phyloP scores from a whole-genome alignment of 2,113 vertebrate species.

The Paramormyrops kingsleyae region DNA sequence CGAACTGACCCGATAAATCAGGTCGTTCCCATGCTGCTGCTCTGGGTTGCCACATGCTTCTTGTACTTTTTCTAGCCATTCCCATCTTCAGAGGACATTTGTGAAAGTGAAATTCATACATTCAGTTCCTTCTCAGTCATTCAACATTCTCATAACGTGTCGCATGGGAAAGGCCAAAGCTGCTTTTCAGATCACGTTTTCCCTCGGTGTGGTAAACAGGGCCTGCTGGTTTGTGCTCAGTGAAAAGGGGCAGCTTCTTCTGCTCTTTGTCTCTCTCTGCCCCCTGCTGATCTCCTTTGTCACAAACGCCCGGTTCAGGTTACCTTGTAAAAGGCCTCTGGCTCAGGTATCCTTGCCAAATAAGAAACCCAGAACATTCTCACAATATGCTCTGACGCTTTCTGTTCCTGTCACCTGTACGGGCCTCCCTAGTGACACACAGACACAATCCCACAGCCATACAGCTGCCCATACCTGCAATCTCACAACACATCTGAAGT shows the following conservation, averaged over 20 bases:
- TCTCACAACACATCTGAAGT: neutral
- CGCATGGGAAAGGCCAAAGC: neutral
- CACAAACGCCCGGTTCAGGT: neutral
- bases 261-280: neutral
- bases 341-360: conserved; percentile 4
- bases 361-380: conserved; percentile 13
- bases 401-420: neutral
- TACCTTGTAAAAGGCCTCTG: neutral
- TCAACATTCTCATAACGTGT: neutral
- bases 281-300: neutral
- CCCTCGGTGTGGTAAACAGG: neutral
- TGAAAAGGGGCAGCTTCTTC: neutral
- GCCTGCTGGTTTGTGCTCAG: neutral
- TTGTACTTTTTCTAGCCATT: neutral
- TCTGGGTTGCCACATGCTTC: neutral
- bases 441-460: neutral
- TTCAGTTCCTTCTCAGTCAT: neutral
- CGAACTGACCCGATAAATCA: neutral
- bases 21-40: neutral
- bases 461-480: neutral
- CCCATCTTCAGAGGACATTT: neutral
- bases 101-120: neutral
- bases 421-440: neutral
- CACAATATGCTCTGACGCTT: neutral
- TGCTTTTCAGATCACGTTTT: neutral